phyloP scores from a whole-genome alignment of 2,797 vertebrate species.

The Sciurus vulgaris region DNA sequence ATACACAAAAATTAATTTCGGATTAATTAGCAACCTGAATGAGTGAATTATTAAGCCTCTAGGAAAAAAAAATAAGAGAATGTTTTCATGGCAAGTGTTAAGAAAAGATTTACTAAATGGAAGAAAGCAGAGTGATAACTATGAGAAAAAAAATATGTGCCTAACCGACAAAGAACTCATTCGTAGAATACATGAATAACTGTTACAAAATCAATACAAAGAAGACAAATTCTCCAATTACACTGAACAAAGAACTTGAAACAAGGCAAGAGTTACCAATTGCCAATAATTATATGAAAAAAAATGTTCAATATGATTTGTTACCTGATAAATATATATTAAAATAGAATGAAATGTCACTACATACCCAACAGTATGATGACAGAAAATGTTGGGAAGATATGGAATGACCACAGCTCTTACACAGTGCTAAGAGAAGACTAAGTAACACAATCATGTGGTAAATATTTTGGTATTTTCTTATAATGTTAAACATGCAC shows the following conservation, averaged over 20 bases:
- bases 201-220: neutral
- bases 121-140: neutral
- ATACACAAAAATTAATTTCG: neutral
- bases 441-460: neutral
- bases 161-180: neutral
- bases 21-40: neutral
- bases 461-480: neutral
- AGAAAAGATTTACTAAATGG: neutral
- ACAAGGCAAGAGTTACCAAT: neutral
- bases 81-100: neutral
- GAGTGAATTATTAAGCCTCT: neutral
- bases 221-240: constrained; percentile 12
- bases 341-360: neutral
- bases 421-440: neutral
- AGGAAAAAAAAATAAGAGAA: neutral
- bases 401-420: neutral
- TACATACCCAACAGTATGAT: neutral
- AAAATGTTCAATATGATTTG: neutral
- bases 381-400: neutral
- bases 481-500: neutral
- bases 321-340: neutral
- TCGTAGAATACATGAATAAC: neutral
- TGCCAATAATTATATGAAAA: neutral
- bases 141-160: neutral
- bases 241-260: neutral